Evolutionary conservation across 2,888 invertebrate genomes (phyloP).

Genomic region (Buathra laborator): DNA sequence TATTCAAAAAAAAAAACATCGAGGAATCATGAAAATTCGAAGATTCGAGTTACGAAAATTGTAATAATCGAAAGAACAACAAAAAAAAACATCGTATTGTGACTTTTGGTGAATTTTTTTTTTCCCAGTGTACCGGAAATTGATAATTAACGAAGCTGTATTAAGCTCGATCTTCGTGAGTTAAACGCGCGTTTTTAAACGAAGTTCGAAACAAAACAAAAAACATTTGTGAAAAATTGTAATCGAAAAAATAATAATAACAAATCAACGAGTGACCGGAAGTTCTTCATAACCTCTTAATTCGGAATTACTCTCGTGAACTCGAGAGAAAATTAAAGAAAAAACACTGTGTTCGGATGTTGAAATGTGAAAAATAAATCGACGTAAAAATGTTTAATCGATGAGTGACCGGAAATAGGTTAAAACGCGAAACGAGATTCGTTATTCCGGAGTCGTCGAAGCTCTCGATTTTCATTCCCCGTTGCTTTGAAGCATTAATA

Average conservation of each 20-base stretch:
- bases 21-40: slow-evolving; percentile 1
- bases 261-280: neutral
- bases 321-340: neutral
- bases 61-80: neutral
- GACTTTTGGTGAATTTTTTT: neutral
- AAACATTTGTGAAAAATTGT: neutral
- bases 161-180: no score
- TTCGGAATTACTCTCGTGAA: neutral
- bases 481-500: neutral
- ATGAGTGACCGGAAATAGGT: slow-evolving; percentile 44
- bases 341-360: neutral
- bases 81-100: neutral
- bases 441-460: neutral
- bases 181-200: no score
- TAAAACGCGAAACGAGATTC: neutral
- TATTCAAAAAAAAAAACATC: neutral
- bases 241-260: neutral
- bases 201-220: no score
- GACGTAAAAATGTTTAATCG: neutral
- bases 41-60: neutral
- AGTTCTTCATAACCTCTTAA: neutral
- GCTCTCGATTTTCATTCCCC: slow-evolving; percentile 4
- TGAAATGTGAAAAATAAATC: neutral
- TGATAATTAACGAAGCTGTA: no score
- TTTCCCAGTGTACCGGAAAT: neutral